A percentile compares a stretch with the other conserved stretches of the same genome.
Evolutionary conservation across 2,888 invertebrate genomes (phyloP).

Genomic region (Orthosia incerta): DNA sequence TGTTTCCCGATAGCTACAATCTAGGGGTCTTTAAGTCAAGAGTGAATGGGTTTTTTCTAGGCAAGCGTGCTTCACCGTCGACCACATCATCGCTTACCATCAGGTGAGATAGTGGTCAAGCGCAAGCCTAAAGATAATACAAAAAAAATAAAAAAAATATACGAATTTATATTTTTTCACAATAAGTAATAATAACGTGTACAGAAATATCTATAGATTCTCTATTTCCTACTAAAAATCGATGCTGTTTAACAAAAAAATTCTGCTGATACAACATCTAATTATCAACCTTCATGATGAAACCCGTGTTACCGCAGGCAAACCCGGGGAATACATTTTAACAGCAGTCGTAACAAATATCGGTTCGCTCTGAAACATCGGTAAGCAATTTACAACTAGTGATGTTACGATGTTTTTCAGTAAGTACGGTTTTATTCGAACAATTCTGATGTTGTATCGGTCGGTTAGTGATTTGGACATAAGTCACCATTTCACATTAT

Average conservation of each 20-base stretch:
- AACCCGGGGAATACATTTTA: constrained; percentile 38
- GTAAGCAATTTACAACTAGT: constrained; percentile 68
- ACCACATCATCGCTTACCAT: too few relatives aligned
- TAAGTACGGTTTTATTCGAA: not conserved
- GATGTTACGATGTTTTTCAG: constrained; percentile 24
- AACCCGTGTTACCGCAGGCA: constrained; percentile 30
- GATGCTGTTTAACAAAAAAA: not conserved
- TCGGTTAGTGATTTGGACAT: not conserved
- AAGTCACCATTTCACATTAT: too few relatives aligned
- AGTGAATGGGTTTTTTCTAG: too few relatives aligned
- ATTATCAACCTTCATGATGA: constrained; percentile 40
- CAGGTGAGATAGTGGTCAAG: too few relatives aligned
- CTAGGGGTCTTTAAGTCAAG: too few relatives aligned
- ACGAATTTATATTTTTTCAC: too few relatives aligned
- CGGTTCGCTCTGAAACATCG: constrained; percentile 59
- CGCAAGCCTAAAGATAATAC: too few relatives aligned
- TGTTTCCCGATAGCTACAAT: too few relatives aligned
- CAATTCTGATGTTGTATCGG: not conserved
- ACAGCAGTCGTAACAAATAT: constrained; percentile 62
- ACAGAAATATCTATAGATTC: too few relatives aligned
- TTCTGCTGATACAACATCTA: constrained; percentile 27
- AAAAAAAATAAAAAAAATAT: too few relatives aligned
- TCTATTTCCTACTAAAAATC: constrained; percentile 1
- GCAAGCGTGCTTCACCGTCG: too few relatives aligned
- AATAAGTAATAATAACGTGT: too few relatives aligned